Evolutionary conservation across 2,888 invertebrate species (phyloP).

Genomic region (Anticlea derivata): DNA sequence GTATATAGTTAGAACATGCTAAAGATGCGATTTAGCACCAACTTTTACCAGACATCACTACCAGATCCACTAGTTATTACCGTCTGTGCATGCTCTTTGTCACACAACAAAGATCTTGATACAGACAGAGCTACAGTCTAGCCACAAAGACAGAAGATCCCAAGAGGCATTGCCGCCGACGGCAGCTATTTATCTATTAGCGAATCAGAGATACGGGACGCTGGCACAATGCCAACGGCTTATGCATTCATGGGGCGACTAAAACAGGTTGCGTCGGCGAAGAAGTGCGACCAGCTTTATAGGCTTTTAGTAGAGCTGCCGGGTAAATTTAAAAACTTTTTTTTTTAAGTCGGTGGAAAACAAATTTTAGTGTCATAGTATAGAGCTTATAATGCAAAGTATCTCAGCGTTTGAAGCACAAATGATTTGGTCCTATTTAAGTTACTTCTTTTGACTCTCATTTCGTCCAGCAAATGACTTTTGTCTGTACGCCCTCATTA

Average conservation of each 20-base stretch:
- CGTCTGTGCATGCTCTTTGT: neutral
- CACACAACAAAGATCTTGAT: slow-evolving; percentile 1
- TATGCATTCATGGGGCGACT: slow-evolving; percentile 51
- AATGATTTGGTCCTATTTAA: slow-evolving; percentile 11
- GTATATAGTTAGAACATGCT: no score
- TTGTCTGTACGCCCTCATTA: slow-evolving; percentile 14
- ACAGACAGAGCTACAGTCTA: slow-evolving; percentile 16
- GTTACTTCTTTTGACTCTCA: slow-evolving; percentile 8
- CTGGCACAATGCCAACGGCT: slow-evolving; percentile 53
- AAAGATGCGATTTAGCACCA: no score
- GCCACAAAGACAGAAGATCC: slow-evolving; percentile 16
- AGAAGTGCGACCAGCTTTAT: neutral
- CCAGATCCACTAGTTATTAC: neutral
- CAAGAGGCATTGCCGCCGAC: slow-evolving; percentile 30
- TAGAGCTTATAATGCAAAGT: slow-evolving; percentile 14
- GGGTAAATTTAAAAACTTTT: no score
- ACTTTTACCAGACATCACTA: no score
- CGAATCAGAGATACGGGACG: slow-evolving; percentile 55
- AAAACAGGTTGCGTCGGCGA: slow-evolving; percentile 40
- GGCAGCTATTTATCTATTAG: slow-evolving; percentile 61
- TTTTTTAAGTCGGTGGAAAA: no score
- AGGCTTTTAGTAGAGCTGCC: slow-evolving; percentile 5
- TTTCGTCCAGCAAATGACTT: slow-evolving; percentile 10
- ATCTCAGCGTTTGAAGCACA: slow-evolving; percentile 12
- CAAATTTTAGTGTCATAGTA: no score